Conservation (phyloP, 2,797 vertebrate genomes). For the Pseudomugil tenellus region DNA sequence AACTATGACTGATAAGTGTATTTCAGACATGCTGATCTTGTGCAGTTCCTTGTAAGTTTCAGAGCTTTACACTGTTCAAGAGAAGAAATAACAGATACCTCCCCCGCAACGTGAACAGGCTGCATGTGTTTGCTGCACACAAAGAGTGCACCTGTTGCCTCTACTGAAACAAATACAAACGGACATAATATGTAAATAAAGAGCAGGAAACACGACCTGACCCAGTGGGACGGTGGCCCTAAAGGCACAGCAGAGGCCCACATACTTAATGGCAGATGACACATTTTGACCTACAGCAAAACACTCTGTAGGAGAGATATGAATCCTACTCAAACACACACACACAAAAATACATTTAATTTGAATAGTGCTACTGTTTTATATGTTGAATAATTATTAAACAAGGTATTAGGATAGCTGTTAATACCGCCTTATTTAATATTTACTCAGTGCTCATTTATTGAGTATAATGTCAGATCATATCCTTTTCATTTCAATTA, state of each 20-base stretch:
- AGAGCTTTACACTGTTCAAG: conserved; percentile 5
- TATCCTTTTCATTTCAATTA: neutral
- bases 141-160: conserved; percentile 57
- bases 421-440: neutral
- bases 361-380: neutral
- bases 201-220: conserved; percentile 68
- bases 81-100: conserved; percentile 19
- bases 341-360: conserved; percentile 3
- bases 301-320: conserved; percentile 28
- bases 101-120: conserved; percentile 5
- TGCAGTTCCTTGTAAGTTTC: conserved; percentile 6
- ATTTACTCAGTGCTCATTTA: neutral
- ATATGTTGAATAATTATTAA: conserved; percentile 5
- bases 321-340: conserved; percentile 7
- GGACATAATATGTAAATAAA: conserved; percentile 77
- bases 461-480: neutral
- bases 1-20: neutral
- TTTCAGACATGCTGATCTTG: neutral
- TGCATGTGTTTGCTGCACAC: conserved; percentile 21
- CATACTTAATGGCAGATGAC: conserved; percentile 69
- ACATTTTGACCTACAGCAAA: conserved; percentile 65
- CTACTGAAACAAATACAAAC: conserved; percentile 46
- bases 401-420: neutral
- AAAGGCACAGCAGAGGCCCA: conserved; percentile 58
- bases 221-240: conserved; percentile 44